Conservation (phyloP, 2,113 vertebrate genomes). For the Caretta caretta region DNA sequence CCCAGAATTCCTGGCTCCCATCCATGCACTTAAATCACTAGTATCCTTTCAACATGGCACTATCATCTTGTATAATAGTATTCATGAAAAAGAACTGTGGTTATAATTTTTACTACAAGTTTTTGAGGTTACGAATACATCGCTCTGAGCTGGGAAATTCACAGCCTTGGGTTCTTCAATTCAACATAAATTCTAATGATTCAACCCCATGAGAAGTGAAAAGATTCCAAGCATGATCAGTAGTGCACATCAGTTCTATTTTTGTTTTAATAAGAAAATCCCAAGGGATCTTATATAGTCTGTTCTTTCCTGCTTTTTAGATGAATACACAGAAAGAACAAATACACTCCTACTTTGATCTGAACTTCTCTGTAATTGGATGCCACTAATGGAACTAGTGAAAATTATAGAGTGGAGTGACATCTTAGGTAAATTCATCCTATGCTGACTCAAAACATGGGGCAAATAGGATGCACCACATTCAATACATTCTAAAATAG, state of each 20-base stretch:
- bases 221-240: background rate
- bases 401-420: background rate
- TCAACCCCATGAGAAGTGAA: background rate
- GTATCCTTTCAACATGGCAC: background rate
- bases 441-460: slow-evolving; percentile 12
- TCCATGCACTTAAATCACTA: background rate
- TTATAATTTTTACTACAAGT: background rate
- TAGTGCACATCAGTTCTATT: background rate
- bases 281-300: background rate
- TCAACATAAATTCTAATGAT: background rate
- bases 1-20: background rate
- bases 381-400: background rate
- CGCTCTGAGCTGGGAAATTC: background rate
- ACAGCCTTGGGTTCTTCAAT: background rate
- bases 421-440: background rate
- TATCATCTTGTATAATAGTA: background rate
- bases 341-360: background rate
- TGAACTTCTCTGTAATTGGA: background rate
- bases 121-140: background rate
- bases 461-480: background rate
- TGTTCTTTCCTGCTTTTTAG: background rate
- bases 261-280: background rate
- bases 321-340: background rate
- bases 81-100: background rate
- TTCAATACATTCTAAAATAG: background rate